These are phyloP conservation scores for Nothoprocta perdicaria DNA, from an alignment of 2,113 vertebrate genomes.

Conservation along the genomic window DNA sequence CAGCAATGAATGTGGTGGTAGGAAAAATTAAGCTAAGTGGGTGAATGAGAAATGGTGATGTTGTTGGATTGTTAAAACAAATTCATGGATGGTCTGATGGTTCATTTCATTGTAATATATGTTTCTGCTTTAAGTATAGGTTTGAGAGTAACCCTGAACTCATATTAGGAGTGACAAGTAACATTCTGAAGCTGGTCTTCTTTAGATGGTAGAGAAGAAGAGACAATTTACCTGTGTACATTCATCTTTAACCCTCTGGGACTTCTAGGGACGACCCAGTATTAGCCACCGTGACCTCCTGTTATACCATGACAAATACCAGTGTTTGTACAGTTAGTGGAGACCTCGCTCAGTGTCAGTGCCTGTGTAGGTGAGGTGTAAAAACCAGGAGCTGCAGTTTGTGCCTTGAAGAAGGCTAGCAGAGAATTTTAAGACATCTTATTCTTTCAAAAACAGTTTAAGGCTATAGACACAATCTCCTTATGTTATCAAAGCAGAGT, in stretches of 20 bases:
- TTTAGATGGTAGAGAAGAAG: neutral
- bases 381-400: conserved; percentile 18
- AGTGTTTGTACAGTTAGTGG: conserved; percentile 60
- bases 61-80: conserved; percentile 87
- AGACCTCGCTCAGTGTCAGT: conserved; percentile 3
- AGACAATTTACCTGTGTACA: neutral
- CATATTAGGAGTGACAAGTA: conserved; percentile 1
- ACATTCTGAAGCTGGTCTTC: neutral
- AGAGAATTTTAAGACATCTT: neutral
- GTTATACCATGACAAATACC: conserved; percentile 50
- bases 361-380: neutral
- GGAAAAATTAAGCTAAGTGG: conserved; percentile 91
- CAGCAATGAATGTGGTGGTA: conserved; percentile 85
- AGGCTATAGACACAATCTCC: neutral
- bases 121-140: conserved; percentile 59
- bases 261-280: neutral
- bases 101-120: conserved; percentile 62
- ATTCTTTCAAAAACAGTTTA: conserved; percentile 40
- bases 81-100: conserved; percentile 73
- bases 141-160: conserved; percentile 7
- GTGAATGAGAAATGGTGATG: conserved; percentile 84
- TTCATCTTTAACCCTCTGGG: neutral
- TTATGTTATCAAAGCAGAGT: neutral
- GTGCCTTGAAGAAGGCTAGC: conserved; percentile 1
- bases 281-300: conserved; percentile 28